Evolutionary conservation across 2,888 invertebrate species (phyloP).

Genomic region (Muscina levida): DNA sequence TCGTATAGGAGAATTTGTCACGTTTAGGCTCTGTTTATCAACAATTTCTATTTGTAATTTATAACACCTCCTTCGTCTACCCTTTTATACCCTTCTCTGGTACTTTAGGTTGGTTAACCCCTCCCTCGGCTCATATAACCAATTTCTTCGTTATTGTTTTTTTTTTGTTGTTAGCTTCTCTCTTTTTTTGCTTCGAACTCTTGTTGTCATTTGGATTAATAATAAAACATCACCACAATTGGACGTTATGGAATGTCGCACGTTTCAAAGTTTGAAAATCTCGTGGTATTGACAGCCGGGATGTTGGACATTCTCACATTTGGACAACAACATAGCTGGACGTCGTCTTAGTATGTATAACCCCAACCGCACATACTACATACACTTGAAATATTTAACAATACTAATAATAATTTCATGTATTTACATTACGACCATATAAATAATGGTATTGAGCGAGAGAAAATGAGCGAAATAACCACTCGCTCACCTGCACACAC

Average conservation of each 20-base stretch:
- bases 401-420: conserved; percentile 62
- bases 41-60: too few relatives aligned
- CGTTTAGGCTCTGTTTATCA: too few relatives aligned
- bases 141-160: too few relatives aligned
- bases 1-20: too few relatives aligned
- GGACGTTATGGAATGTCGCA: conserved; percentile 58
- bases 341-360: too few relatives aligned
- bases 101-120: background rate
- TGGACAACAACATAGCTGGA: background rate
- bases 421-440: conserved; percentile 33
- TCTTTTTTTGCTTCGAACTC: background rate
- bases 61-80: too few relatives aligned
- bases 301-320: conserved; percentile 18
- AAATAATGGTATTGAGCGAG: background rate
- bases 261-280: conserved; percentile 65
- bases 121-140: too few relatives aligned
- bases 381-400: conserved; percentile 48
- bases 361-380: conserved; percentile 18
- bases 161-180: background rate
- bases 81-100: background rate
- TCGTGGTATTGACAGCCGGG: conserved; percentile 71
- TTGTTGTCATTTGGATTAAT: conserved; percentile 56
- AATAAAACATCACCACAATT: conserved; percentile 61
- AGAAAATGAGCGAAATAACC: background rate
- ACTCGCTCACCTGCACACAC: background rate